Percentiles rank a stretch among this genome's conserved stretches.
These are phyloP conservation scores for Popillia japonica DNA, from an alignment of 1,140 invertebrate species.

Conservation along the genomic window DNA sequence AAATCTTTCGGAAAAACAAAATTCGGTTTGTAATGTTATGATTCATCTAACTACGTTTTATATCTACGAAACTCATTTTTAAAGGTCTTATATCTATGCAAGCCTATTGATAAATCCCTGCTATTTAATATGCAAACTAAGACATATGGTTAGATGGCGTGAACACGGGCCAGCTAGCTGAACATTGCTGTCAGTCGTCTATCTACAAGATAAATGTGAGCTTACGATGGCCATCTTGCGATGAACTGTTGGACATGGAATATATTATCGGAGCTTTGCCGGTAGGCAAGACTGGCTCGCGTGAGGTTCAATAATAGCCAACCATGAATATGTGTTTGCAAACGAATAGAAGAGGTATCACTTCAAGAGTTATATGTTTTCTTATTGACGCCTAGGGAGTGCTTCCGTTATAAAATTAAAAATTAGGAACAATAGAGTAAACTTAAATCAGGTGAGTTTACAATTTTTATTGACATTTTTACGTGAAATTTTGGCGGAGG, in stretches of 20 bases:
- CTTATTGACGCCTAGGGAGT: no score
- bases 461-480: no score
- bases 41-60: neutral
- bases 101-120: conserved; percentile 24
- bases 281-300: no score
- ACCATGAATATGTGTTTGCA: neutral
- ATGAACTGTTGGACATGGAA: conserved; percentile 48
- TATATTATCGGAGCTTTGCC: conserved; percentile 49
- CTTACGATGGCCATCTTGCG: conserved; percentile 48
- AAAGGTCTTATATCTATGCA: conserved; percentile 16
- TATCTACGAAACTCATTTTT: neutral
- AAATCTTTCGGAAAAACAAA: no score
- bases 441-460: no score
- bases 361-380: no score
- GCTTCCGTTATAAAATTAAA: no score
- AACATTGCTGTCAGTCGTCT: conserved; percentile 49
- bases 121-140: conserved; percentile 24
- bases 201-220: conserved; percentile 52
- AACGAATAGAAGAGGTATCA: no score
- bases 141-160: conserved; percentile 33
- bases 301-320: conserved; percentile 41
- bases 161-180: conserved; percentile 38
- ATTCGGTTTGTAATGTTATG: neutral
- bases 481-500: no score
- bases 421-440: no score